Base-by-base conservation (phyloP, 2,113 vertebrate species). In the Ammodytes dubius region DNA sequence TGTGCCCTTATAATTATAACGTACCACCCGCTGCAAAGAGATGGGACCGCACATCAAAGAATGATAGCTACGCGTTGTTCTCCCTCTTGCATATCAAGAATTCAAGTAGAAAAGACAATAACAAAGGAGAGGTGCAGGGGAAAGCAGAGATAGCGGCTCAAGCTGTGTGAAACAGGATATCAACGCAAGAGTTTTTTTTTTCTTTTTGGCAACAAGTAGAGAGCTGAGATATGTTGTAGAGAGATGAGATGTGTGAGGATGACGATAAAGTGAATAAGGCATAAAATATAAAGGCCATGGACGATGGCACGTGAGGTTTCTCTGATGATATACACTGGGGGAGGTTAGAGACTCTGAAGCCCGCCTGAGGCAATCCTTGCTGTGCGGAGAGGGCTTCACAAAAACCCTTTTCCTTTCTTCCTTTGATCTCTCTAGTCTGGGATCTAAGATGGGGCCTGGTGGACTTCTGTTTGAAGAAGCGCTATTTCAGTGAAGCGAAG, bases 61-160 rank as follows among this genome's bases (percentile, higher is more conserved):
- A 84, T 74, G 70, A 83, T 40, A 85, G 70, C 88, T 37, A 63
- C 57, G 47, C 75, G 8, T 71, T 84, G 27, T 84, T 86, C 85
- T 89, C 87, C 71, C 73, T 84, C 90, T 94, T 95, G 93, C 93
- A 95, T 95, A 93, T 93, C 87, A 88, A 94, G 86, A 91, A 93
- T 95, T 95, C 94, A 95, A 94, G 94, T 93, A 94, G 82, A 93
- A 27, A 92, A 93, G 78, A 91, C 60, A 86, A 87, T 86, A 86
- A 82, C 60, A 74, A 87, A 43, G 66, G 85, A 70, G 81, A 53
- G 69, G 68, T 15, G 74, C 6, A 59, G 47, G 54, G 56, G 40
- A 7, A 52, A 58, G 54, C 14, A 37, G 42, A 43, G 60, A 83
- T 39, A 80, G 70, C 49, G 45, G 71, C 13, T 86, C 65, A 81